A percentile compares a stretch with the other conserved stretches of the same genome.
phyloP scores from a whole-genome alignment of 2,888 invertebrate species.

The Leptodirus hochenwartii region DNA sequence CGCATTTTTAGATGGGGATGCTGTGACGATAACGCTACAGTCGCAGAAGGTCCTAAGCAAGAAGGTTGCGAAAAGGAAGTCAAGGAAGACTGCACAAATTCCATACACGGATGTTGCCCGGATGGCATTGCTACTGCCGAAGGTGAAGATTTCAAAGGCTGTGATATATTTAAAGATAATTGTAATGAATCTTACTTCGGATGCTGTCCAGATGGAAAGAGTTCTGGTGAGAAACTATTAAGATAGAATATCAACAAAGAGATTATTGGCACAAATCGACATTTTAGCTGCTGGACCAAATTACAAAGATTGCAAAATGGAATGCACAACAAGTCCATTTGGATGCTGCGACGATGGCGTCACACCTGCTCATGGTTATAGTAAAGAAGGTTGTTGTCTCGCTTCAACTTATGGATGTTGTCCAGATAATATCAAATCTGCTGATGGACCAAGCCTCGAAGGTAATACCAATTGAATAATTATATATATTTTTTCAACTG shows the following conservation, averaged over 20 bases:
- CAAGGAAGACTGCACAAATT: slow-evolving; percentile 14
- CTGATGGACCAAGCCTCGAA: slow-evolving; percentile 58
- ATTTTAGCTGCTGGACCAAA: slow-evolving; percentile 59
- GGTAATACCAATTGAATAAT: too few relatives aligned
- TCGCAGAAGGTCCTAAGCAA: slow-evolving; percentile 30
- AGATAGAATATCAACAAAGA: too few relatives aligned
- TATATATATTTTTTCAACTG: slow-evolving; percentile 2
- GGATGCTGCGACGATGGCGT: slow-evolving; percentile 79
- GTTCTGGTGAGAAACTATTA: slow-evolving; percentile 17
- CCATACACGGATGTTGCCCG: slow-evolving; percentile 63
- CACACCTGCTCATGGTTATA: slow-evolving; percentile 72
- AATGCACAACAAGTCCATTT: slow-evolving; percentile 47
- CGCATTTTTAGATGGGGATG: slow-evolving; percentile 49
- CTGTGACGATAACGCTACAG: slow-evolving; percentile 59
- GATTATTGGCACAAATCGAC: slow-evolving; percentile 33
- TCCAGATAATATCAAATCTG: slow-evolving; percentile 67
- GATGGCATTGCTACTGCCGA: slow-evolving; percentile 49
- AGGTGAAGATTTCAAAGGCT: slow-evolving; percentile 47
- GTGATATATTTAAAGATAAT: slow-evolving; percentile 43
- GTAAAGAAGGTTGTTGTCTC: slow-evolving; percentile 67
- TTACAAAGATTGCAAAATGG: slow-evolving; percentile 53
- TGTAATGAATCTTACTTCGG: slow-evolving; percentile 58
- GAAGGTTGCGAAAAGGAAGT: slow-evolving; percentile 23
- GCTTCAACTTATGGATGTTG: slow-evolving; percentile 68
- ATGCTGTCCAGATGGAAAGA: slow-evolving; percentile 58